These are phyloP conservation scores for Diadromus collaris DNA, from an alignment of 2,888 invertebrate species.

Conservation along the genomic window DNA sequence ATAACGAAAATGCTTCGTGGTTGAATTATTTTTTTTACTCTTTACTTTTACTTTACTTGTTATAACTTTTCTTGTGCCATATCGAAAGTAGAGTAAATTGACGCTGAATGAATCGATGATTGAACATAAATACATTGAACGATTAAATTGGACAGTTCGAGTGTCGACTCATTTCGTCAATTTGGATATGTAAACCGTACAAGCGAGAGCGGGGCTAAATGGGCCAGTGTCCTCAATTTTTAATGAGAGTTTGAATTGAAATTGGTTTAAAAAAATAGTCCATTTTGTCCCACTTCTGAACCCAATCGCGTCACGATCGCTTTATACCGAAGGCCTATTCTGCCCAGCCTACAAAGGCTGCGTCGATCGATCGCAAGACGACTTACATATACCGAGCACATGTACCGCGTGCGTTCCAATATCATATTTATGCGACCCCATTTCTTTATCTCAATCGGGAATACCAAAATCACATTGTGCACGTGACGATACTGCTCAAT, in stretches of 20 bases:
- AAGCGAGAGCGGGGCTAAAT: background rate
- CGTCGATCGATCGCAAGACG: slow-evolving; percentile 43
- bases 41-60: no score
- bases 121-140: background rate
- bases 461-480: slow-evolving; percentile 5
- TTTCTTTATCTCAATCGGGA: slow-evolving; percentile 25
- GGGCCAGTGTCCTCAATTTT: no score
- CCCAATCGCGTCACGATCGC: background rate
- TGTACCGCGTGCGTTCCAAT: slow-evolving; percentile 35
- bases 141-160: background rate
- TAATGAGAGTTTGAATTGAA: no score
- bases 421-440: slow-evolving; percentile 50
- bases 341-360: background rate
- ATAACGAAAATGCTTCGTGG: no score
- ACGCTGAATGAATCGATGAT: no score
- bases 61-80: no score
- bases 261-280: background rate
- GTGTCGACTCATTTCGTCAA: background rate
- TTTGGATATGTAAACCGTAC: no score
- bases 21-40: no score
- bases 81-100: no score
- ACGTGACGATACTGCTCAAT: slow-evolving; percentile 8
- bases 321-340: background rate
- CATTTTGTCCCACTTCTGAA: background rate
- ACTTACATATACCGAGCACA: slow-evolving; percentile 21